These are phyloP conservation scores for Julus scanicus DNA, from an alignment of 2,888 invertebrate species.

Conservation along the genomic window DNA sequence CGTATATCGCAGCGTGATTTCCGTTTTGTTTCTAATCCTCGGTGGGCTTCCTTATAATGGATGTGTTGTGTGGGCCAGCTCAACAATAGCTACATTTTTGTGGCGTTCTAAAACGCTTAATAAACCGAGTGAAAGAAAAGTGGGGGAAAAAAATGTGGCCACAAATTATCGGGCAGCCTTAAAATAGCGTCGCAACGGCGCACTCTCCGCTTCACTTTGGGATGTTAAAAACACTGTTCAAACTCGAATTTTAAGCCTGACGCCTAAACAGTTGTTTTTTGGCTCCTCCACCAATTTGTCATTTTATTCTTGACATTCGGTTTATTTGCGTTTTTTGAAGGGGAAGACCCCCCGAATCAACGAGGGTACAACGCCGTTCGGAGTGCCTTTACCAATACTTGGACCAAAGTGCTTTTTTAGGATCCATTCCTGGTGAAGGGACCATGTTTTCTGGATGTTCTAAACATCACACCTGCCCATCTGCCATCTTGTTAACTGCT, in stretches of 20 bases:
- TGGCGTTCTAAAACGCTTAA: background rate
- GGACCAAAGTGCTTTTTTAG: too few relatives aligned
- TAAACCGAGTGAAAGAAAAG: background rate
- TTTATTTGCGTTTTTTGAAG: background rate
- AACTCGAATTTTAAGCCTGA: background rate
- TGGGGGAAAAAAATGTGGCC: too few relatives aligned
- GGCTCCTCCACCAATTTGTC: background rate
- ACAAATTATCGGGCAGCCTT: background rate
- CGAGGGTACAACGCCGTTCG: too few relatives aligned
- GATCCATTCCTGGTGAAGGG: too few relatives aligned
- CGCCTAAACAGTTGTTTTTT: background rate
- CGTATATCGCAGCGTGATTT: background rate
- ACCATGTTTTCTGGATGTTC: too few relatives aligned
- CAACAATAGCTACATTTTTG: background rate
- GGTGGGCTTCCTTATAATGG: background rate
- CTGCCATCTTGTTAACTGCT: too few relatives aligned
- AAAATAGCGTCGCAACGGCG: background rate
- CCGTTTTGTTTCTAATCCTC: background rate
- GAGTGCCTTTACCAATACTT: too few relatives aligned
- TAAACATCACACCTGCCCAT: too few relatives aligned
- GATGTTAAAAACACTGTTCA: background rate
- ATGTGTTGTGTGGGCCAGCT: background rate
- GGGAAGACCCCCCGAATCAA: background rate
- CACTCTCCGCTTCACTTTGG: background rate
- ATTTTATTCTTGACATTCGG: background rate